Evolutionary conservation across 2,113 vertebrate species (phyloP).

Genomic region (Chloropsis cyanopogon): DNA sequence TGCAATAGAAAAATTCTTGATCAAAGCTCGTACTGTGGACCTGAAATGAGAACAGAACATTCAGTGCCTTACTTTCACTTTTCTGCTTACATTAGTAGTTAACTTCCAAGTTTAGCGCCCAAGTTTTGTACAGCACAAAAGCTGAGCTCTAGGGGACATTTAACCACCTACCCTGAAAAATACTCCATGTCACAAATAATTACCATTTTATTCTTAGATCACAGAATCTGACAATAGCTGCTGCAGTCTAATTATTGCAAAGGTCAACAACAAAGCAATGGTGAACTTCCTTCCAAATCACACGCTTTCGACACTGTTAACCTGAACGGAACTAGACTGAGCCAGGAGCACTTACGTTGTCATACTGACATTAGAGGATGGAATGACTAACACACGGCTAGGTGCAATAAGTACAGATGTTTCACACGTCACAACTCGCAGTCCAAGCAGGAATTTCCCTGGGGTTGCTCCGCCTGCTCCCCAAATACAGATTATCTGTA

Average conservation of each 20-base stretch:
- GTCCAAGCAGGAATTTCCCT: constrained; percentile 91
- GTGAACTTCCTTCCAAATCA: not conserved
- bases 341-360: constrained; percentile 84
- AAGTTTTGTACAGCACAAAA: not conserved
- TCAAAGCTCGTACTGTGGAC: constrained; percentile 90
- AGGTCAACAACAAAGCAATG: not conserved
- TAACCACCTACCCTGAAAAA: not conserved
- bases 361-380: constrained; percentile 89
- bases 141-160: not conserved
- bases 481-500: constrained; percentile 94
- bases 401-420: constrained; percentile 87
- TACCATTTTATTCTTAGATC: not conserved
- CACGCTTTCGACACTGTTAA: accelerated
- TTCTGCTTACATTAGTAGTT: not conserved
- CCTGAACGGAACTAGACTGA: not conserved
- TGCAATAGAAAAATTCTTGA: constrained; percentile 98
- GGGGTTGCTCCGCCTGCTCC: constrained; percentile 93
- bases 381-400: constrained; percentile 89
- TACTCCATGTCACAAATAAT: not conserved
- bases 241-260: not conserved
- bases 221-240: not conserved
- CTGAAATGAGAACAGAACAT: constrained; percentile 70
- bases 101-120: not conserved
- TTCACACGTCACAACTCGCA: constrained; percentile 90
- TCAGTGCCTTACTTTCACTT: not conserved